phyloP scores from a whole-genome alignment of 2,113 vertebrate genomes.

The Sisor rabdophorus region DNA sequence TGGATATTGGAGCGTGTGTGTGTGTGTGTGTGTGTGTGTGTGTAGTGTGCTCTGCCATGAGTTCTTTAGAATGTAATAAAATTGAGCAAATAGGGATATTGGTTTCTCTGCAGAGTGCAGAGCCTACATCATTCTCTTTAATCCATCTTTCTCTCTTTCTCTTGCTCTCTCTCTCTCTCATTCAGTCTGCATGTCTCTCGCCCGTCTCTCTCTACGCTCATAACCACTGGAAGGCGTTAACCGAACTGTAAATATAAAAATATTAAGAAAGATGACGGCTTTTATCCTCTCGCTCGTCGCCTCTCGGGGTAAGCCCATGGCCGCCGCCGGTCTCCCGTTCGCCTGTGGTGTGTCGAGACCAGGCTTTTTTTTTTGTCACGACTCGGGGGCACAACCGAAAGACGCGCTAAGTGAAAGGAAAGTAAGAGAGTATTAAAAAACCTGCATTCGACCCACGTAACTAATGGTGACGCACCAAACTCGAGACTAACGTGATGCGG shows the following conservation, averaged over 20 bases:
- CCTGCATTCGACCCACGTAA: too few relatives aligned
- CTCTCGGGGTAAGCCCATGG: neutral
- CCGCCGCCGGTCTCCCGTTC: neutral
- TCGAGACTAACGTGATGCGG: too few relatives aligned
- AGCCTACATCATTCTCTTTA: constrained; percentile 41
- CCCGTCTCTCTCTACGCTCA: constrained; percentile 3
- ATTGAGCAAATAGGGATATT: constrained; percentile 49
- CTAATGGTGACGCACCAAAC: too few relatives aligned
- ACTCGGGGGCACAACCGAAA: too few relatives aligned
- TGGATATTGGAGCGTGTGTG: neutral
- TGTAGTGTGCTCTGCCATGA: neutral
- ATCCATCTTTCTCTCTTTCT: constrained; percentile 12
- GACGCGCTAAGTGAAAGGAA: too few relatives aligned
- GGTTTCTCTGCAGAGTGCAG: constrained; percentile 44
- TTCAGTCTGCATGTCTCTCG: constrained; percentile 17
- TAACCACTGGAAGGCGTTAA: neutral
- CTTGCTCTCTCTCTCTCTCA: constrained; percentile 1
- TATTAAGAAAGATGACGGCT: neutral
- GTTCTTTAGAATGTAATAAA: constrained; percentile 37
- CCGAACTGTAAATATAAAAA: constrained; percentile 31
- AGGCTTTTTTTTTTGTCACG: neutral
- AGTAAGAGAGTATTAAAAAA: too few relatives aligned
- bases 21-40: constrained; percentile 20
- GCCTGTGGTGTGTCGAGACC: neutral
- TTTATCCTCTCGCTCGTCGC: neutral